Evolutionary conservation across 2,888 invertebrate genomes (phyloP).

Genomic region (Loripinus fragilis): DNA sequence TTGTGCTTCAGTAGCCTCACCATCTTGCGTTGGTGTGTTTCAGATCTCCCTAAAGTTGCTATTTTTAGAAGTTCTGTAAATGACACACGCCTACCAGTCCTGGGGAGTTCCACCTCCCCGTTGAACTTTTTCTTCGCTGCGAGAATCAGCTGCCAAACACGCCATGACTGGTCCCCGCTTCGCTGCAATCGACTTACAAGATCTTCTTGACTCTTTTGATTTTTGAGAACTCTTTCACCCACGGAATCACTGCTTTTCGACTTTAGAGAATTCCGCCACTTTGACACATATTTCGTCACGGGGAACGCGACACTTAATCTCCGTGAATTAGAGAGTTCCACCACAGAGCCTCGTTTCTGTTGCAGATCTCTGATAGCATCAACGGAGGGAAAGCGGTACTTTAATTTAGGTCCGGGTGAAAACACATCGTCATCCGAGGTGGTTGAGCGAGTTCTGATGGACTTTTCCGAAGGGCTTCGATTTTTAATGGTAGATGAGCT

Average conservation of each 20-base stretch:
- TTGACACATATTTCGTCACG: not conserved
- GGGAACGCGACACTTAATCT: not conserved
- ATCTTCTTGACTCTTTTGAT: not conserved
- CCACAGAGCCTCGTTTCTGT: not conserved
- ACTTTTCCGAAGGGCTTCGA: not conserved
- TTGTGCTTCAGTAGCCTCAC: conserved; percentile 40
- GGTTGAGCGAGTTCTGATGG: not conserved
- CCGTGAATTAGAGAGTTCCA: not conserved
- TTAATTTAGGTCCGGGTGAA: not conserved
- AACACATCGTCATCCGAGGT: not conserved
- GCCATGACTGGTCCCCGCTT: not conserved
- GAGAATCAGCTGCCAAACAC: conserved; percentile 23
- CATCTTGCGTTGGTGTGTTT: conserved; percentile 41
- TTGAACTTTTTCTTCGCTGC: conserved; percentile 42
- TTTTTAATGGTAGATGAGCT: not conserved
- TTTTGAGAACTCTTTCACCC: not conserved
- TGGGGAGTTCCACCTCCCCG: not conserved
- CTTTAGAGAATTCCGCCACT: not conserved
- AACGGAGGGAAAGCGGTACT: not conserved
- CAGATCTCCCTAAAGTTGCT: conserved; percentile 38
- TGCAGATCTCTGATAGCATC: not conserved
- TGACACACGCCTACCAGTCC: conserved; percentile 25
- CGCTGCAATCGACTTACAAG: not conserved
- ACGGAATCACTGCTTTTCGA: not conserved
- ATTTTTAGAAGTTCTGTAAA: conserved; percentile 35